Base-by-base conservation (phyloP, 2,888 invertebrate genomes). In the Minunthozetes semirufus region DNA sequence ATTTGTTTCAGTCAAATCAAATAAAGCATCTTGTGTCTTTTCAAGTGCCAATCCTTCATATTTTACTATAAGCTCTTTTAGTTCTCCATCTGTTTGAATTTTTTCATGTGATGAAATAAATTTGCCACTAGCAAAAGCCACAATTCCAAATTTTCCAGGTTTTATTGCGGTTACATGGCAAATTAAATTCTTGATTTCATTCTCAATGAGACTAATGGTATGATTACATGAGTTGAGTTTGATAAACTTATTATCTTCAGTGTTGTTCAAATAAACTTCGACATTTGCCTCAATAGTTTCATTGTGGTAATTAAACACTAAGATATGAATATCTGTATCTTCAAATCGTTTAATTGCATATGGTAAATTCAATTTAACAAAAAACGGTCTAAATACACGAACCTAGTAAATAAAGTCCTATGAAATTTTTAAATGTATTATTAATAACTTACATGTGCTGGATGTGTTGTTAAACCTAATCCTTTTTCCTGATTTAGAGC, bases 291-390 rank as follows among this genome's bases (percentile, higher is more conserved):
- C 29, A 17, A 33, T 11, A 29, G 61, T 29, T 63, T 63, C 61
- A 29, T 63, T 63, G 6, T 6, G 1, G 17, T 63, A 63, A 29
- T 63, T 63, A 15, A 63, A 63, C 1, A 33, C 29, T 4, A n/a
- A 15, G 13, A 63, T 29, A 29, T 63, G 61, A 13, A 63, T 29
- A 11, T 63, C 61, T 3, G 29, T 17, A 2, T 9, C 25, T 63
- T 63, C 61, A 1, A 4, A 8, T 29, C 61, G 11, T 63, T 29
- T 63, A 63, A 63, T 29, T 29, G 61, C 27, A 29, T 63, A 63
- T 27, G 61, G 61, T 63, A 63, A 29, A 63, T 63, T 63, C 5
- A 63, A 15, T 63, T 63, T 63, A 2, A 63, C 1, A 17, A 63
- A 63, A 15, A 63, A 63, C 17, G 27, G 61, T 17, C 61, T 22